Evolutionary conservation across 2,888 invertebrate species (phyloP).

Genomic region (Zootermopsis nevadensis): DNA sequence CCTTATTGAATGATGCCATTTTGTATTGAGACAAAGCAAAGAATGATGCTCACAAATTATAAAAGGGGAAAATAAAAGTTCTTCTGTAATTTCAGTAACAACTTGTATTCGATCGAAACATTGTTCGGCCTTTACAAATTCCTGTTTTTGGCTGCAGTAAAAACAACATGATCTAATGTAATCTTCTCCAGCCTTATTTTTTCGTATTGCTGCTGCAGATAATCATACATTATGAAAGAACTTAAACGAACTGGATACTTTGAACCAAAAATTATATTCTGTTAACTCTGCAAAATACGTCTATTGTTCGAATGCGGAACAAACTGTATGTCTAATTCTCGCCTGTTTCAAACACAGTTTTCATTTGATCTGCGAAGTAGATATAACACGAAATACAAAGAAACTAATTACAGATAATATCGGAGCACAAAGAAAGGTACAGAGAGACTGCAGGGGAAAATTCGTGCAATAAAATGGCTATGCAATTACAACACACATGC

Average conservation of each 20-base stretch:
- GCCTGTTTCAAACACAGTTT: background rate
- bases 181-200: background rate
- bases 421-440: background rate
- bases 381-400: background rate
- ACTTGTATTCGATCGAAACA: too few relatives aligned
- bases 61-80: too few relatives aligned
- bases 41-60: too few relatives aligned
- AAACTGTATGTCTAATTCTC: too few relatives aligned
- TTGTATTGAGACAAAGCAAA: too few relatives aligned
- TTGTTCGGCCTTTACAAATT: background rate
- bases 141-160: background rate
- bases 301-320: background rate
- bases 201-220: background rate
- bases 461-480: background rate
- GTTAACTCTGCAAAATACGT: background rate
- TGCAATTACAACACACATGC: background rate
- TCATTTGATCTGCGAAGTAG: background rate
- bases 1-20: too few relatives aligned
- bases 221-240: background rate
- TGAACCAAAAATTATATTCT: background rate
- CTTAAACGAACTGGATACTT: background rate
- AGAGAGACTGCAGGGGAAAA: background rate
- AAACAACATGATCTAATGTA: background rate
- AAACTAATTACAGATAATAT: background rate
- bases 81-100: too few relatives aligned